phyloP scores from a whole-genome alignment of 2,113 vertebrate species.

The Nyctibius bracteatus region DNA sequence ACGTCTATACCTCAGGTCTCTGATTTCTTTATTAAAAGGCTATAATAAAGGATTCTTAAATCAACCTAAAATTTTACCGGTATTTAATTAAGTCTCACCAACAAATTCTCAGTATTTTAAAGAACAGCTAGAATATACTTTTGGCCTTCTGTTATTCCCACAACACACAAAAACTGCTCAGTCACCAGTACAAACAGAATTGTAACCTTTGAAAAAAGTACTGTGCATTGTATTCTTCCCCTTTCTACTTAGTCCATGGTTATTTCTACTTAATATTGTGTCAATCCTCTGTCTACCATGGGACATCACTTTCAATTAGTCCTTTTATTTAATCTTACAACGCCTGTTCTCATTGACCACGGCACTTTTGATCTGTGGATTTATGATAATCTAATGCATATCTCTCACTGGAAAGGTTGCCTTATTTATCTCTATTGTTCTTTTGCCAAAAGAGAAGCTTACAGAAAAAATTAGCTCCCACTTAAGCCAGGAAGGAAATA shows the following conservation, averaged over 20 bases:
- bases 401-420: slow-evolving; percentile 64
- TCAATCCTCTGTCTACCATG: slow-evolving; percentile 45
- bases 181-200: slow-evolving; percentile 12
- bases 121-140: neutral
- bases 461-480: slow-evolving; percentile 66
- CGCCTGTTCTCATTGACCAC: slow-evolving; percentile 66
- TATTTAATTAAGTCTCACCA: neutral
- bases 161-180: neutral
- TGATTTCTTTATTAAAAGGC: neutral
- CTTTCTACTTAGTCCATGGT: neutral
- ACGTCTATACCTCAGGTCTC: neutral
- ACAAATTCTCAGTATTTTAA: neutral
- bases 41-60: neutral
- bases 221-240: slow-evolving; percentile 16
- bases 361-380: slow-evolving; percentile 67
- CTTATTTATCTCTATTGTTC: slow-evolving; percentile 74
- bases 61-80: neutral
- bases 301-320: slow-evolving; percentile 70
- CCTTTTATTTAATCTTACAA: slow-evolving; percentile 71
- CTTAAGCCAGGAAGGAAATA: slow-evolving; percentile 76
- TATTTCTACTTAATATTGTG: slow-evolving; percentile 31
- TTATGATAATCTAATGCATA: slow-evolving; percentile 75
- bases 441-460: slow-evolving; percentile 61
- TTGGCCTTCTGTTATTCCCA: neutral
- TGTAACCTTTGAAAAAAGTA: neutral